phyloP scores from a whole-genome alignment of 2,797 vertebrate species.

The Synanceia verrucosa region DNA sequence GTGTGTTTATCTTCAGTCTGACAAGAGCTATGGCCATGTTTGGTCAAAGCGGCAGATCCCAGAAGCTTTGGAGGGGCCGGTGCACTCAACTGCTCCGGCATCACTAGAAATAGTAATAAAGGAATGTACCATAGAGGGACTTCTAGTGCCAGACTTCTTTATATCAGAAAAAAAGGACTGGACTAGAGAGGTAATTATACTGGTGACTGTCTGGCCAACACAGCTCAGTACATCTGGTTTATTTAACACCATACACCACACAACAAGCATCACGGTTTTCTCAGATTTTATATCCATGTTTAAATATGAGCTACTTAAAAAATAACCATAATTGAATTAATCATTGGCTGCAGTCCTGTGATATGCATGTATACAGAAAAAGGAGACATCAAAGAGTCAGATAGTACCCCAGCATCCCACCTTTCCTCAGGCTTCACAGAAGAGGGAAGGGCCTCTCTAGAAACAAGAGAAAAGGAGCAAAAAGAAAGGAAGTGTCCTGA shows the following conservation, averaged over 20 bases:
- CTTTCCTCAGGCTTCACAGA: neutral
- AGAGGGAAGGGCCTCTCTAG: neutral
- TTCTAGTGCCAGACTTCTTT: slow-evolving; percentile 61
- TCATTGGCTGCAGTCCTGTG: neutral
- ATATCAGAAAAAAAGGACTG: slow-evolving; percentile 26
- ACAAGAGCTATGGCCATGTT: slow-evolving; percentile 83
- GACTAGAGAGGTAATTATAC: slow-evolving; percentile 3
- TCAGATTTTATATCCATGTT: neutral
- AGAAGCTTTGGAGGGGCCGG: slow-evolving; percentile 71
- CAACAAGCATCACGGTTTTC: slow-evolving; percentile 5
- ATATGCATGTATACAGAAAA: neutral
- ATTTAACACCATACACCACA: neutral
- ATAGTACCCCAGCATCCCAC: neutral
- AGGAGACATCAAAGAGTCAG: neutral
- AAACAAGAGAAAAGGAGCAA: neutral
- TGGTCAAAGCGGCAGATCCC: slow-evolving; percentile 81
- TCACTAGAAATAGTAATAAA: slow-evolving; percentile 78
- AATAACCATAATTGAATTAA: neutral
- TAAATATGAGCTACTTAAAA: neutral
- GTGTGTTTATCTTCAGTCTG: slow-evolving; percentile 80
- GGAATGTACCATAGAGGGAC: slow-evolving; percentile 66
- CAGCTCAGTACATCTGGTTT: slow-evolving; percentile 32
- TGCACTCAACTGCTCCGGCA: slow-evolving; percentile 59
- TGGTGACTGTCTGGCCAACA: neutral
- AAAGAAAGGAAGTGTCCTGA: neutral